phyloP scores from a whole-genome alignment of 2,113 vertebrate genomes.

The Podarcis raffonei region DNA sequence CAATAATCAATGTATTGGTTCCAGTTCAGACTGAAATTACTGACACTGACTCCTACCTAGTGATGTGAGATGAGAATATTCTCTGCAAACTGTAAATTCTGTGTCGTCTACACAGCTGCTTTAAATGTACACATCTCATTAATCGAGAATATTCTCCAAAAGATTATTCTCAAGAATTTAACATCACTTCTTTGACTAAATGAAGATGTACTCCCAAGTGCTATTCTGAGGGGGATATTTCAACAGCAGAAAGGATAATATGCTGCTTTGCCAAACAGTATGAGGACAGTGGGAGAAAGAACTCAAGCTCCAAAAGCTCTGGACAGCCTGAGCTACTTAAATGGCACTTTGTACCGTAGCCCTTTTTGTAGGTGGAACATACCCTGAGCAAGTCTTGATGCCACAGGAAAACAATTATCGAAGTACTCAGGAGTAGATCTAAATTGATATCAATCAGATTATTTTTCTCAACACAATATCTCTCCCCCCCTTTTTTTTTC shows the following conservation, averaged over 20 bases:
- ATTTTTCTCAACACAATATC: conserved; percentile 46
- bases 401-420: conserved; percentile 30
- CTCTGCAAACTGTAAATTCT: too few species aligned
- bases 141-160: too few species aligned
- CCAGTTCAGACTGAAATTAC: background rate
- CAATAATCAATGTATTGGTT: too few species aligned
- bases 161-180: too few species aligned
- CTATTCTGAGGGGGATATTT: background rate
- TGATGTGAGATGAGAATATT: too few species aligned
- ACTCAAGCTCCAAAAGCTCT: background rate
- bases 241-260: background rate
- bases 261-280: background rate
- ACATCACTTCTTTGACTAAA: background rate
- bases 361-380: background rate
- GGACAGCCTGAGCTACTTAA: background rate
- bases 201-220: background rate
- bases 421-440: conserved; percentile 49
- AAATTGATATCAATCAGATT: conserved; percentile 62
- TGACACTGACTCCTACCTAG: background rate
- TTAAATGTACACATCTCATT: too few species aligned
- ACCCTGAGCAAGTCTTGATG: background rate
- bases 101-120: too few species aligned
- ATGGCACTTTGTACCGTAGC: background rate
- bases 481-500: conserved; percentile 36
- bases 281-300: background rate